Base-by-base conservation (phyloP, 1,140 invertebrate genomes). In the Ctenoplectra terminalis region DNA sequence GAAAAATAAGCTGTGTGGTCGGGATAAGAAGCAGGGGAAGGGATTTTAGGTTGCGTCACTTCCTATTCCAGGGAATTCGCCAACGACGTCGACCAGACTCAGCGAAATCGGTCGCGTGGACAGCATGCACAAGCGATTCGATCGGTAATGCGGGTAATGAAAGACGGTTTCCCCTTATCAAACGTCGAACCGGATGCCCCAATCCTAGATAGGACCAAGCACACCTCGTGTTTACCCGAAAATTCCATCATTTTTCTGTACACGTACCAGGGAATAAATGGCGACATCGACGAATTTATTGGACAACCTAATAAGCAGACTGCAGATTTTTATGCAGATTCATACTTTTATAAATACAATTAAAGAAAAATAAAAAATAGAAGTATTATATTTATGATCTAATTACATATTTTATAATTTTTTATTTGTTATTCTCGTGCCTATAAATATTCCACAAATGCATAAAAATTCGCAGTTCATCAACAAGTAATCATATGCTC, bases 21-120 rank as follows among this genome's bases (percentile, higher is more conserved):
- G 20, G 31, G 69, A 46, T 72, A 54, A 56, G 64, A 34, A 74
- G 46, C 31, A 13, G 17, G 1, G 54, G 17, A 48, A 50, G 37
- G 63, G 43, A 67, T 67, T 52, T 58, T 48, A 31, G 72, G n/a
- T 74, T 66, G 46, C 60, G 48, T 86, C 64, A 67, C 60, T 86
- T 79, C 48, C 66, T 86, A 58, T 17, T 70, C 72, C 15, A 29
- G 50, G 43, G 56, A 84, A 81, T 86, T 63, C 74, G 48, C 74
- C 85, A 63, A 72, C 72, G 63, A 80, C 34, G 63, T 79, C 73
- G 58, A 46, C 50, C 72, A 56, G 83, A 85, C 61, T 88, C 86
- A 86, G 83, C 87, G n/a, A 81, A 88, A 88, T 85, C 86, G 64
- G 31, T 81, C 72, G 67, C 64, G 48, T 78, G 69, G 63, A 63